Evolutionary conservation across 2,888 invertebrate species (phyloP).

Genomic region (Anthophora plumipes): DNA sequence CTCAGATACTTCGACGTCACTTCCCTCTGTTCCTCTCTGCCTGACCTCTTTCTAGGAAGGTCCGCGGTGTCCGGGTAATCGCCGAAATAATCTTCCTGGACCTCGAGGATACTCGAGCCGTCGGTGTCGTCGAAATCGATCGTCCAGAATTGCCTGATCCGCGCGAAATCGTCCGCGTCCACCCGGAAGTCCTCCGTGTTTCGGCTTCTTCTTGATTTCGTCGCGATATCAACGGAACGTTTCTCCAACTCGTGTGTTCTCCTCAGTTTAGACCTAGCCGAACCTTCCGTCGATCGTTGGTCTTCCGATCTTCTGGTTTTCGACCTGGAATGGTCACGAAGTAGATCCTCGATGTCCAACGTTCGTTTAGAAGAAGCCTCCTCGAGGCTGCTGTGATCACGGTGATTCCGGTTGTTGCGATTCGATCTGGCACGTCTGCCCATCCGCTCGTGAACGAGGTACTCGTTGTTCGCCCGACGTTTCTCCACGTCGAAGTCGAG

Average conservation of each 20-base stretch:
- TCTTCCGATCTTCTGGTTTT: slow-evolving; percentile 42
- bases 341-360: slow-evolving; percentile 56
- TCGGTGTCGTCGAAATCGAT: slow-evolving; percentile 67
- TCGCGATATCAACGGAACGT: background rate
- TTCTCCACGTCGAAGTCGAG: slow-evolving; percentile 77
- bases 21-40: slow-evolving; percentile 24
- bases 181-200: slow-evolving; percentile 77
- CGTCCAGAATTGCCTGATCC: slow-evolving; percentile 71
- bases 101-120: slow-evolving; percentile 66
- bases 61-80: slow-evolving; percentile 75
- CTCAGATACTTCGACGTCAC: slow-evolving; percentile 75
- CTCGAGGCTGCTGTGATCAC: slow-evolving; percentile 62
- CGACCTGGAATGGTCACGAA: slow-evolving; percentile 38
- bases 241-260: slow-evolving; percentile 43
- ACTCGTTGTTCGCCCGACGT: slow-evolving; percentile 80
- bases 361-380: slow-evolving; percentile 53
- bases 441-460: slow-evolving; percentile 78
- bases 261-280: slow-evolving; percentile 42
- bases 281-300: slow-evolving; percentile 11
- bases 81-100: slow-evolving; percentile 79
- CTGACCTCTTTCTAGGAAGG: slow-evolving; percentile 71
- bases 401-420: slow-evolving; percentile 51
- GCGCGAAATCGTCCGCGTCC: slow-evolving; percentile 74
- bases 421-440: slow-evolving; percentile 77
- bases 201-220: slow-evolving; percentile 66